phyloP scores from a whole-genome alignment of 2,888 invertebrate species.

The Lepidocyrtinus sp. region DNA sequence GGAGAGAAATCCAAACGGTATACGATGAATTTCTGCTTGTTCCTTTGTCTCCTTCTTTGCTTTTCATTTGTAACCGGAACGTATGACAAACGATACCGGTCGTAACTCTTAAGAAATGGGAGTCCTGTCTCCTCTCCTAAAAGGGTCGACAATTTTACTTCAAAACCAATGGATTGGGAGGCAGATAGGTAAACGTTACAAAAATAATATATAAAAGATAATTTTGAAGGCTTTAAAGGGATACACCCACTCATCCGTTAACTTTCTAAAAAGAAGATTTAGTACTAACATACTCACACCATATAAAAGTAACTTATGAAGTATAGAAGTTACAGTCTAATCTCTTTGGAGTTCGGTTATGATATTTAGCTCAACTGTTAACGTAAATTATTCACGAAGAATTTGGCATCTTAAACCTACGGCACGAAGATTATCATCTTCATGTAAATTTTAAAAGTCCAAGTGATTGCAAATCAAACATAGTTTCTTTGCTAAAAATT shows the following conservation, averaged over 20 bases:
- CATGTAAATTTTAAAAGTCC: too few species aligned
- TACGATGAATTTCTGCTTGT: constrained; percentile 31
- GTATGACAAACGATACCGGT: constrained; percentile 70
- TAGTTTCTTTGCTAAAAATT: too few species aligned
- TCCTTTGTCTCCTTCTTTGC: constrained; percentile 39
- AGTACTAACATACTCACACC: too few species aligned
- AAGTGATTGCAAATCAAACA: too few species aligned
- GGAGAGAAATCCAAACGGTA: constrained; percentile 4
- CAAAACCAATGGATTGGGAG: constrained; percentile 60
- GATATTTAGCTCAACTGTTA: too few species aligned
- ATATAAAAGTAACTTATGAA: too few species aligned
- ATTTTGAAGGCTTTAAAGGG: constrained; percentile 27
- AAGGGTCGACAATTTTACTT: constrained; percentile 60
- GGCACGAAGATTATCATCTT: too few species aligned
- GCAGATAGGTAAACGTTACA: constrained; percentile 50
- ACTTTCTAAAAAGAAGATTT: constrained; percentile 31
- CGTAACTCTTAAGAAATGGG: constrained; percentile 70
- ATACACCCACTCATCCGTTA: constrained; percentile 55
- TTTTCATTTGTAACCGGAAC: constrained; percentile 57
- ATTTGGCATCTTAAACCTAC: too few species aligned
- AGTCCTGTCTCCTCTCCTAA: constrained; percentile 58
- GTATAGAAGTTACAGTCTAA: too few species aligned
- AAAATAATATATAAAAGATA: constrained; percentile 27
- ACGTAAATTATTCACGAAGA: too few species aligned
- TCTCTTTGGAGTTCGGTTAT: too few species aligned